Evolutionary conservation across 2,113 vertebrate species (phyloP).

Genomic region (Rhinopithecus roxellana): DNA sequence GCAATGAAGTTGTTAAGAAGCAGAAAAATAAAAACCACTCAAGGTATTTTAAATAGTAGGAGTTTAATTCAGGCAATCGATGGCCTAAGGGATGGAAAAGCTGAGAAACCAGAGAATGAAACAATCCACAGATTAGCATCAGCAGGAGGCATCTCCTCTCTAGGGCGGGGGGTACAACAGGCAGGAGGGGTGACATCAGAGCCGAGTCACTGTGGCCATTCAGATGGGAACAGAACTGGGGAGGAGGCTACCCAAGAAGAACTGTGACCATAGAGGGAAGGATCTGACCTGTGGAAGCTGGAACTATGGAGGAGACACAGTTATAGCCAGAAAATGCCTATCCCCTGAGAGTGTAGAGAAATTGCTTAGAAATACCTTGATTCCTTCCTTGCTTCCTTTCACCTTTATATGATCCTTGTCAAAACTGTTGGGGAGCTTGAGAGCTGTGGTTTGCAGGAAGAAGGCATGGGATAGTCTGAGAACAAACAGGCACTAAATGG

Average conservation of each 20-base stretch:
- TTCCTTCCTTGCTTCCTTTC: not conserved
- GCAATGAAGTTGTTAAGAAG: not conserved
- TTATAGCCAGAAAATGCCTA: not conserved
- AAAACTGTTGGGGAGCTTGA: not conserved
- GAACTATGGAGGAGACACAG: not conserved
- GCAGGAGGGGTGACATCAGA: not conserved
- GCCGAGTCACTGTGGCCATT: not conserved
- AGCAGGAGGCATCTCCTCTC: not conserved
- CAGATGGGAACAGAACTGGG: not conserved
- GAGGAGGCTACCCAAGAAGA: not conserved
- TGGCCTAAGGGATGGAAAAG: not conserved
- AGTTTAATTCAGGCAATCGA: not conserved
- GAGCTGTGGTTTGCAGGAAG: not conserved
- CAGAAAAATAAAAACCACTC: not conserved
- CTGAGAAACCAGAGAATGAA: not conserved
- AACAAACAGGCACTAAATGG: not conserved
- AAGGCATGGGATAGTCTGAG: not conserved
- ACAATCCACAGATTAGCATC: not conserved
- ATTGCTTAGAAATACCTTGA: not conserved
- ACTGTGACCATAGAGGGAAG: not conserved
- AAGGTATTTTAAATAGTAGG: not conserved
- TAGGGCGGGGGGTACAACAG: not conserved
- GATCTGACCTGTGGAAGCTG: not conserved
- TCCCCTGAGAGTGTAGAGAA: not conserved
- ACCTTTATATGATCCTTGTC: not conserved